Percentiles rank a stretch among this genome's conserved stretches.
Conservation (phyloP, 92 coral and sea anemone species). For the Siderastrea radians region DNA sequence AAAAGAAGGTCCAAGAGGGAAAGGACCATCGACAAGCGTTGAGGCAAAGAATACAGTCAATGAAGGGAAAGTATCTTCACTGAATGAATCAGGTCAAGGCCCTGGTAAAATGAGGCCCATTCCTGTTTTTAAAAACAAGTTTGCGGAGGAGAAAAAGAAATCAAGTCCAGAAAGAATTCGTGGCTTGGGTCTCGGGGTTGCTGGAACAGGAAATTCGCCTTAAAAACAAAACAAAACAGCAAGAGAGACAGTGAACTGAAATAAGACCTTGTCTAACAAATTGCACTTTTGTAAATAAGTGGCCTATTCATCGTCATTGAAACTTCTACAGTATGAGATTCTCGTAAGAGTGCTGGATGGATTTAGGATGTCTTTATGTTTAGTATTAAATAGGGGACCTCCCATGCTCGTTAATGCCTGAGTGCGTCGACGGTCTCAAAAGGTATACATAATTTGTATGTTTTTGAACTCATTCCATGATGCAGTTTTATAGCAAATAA, state of each 20-base stretch:
- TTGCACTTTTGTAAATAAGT: neutral
- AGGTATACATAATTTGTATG: neutral
- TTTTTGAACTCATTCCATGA: neutral
- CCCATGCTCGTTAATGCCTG: too few species aligned
- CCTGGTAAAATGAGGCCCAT: slow-evolving; percentile 44
- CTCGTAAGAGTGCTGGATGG: too few species aligned
- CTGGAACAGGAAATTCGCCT: slow-evolving; percentile 90
- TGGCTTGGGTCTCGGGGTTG: slow-evolving; percentile 85
- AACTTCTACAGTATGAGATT: neutral
- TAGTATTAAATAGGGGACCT: too few species aligned
- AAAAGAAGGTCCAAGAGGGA: neutral
- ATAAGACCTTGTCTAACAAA: neutral
- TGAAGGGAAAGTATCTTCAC: neutral
- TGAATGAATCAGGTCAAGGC: neutral
- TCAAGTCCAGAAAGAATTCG: slow-evolving; percentile 28
- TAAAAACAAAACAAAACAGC: neutral
- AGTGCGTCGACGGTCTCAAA: too few species aligned
- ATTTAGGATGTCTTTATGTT: too few species aligned
- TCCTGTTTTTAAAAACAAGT: slow-evolving; percentile 49
- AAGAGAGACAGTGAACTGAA: neutral
- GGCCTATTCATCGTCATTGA: neutral
- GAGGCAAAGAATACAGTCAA: slow-evolving; percentile 21
- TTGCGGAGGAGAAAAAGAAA: slow-evolving; percentile 22
- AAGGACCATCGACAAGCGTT: neutral
- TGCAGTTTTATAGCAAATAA: too few species aligned